Base-by-base conservation (phyloP, 2,888 invertebrate genomes). In the Machimus atricapillus region DNA sequence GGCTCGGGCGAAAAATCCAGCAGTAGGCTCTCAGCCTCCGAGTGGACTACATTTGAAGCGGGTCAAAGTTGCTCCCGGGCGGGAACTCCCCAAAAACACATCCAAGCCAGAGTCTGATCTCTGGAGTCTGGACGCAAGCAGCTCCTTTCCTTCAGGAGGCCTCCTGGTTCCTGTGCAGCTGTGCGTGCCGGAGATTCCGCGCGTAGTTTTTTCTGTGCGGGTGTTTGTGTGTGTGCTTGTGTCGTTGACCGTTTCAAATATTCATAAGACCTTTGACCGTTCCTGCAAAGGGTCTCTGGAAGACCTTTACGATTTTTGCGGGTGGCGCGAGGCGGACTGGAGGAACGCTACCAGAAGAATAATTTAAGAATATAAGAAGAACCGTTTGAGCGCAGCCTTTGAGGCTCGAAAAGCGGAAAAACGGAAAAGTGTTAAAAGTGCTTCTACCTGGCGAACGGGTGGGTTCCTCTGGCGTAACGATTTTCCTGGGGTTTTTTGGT, bases 11-110 rank as follows among this genome's bases (percentile, higher is more conserved):
- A 23, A 78, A 78, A 78, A 78, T 78, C 78, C 78, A 78, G 78
- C 91, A 92, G 92, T 92, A 91, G 92, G 92, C 92, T 92, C 91
- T 92, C 92, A 92, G 92, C 92, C 92, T 92, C 92, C 92, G 92
- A 92, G 92, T 91, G 92, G 92, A 92, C 91, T 91, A 92, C 92
- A 92, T 58, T 82, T 66, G 27, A 34, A 14, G 37, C 23, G 81
- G 40, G 58, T 40, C 23, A 40, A 40, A 40, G 19, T 16, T 56
- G 7, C 23, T 82, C 52, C 66, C 12, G 56, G 31, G 16, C 58
- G 40, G 78, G 43, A 37, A 37, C 34, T 78, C 40, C 43, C 43
- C 43, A 46, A 43, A n/a, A 46, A 37, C 19, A 58, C 6, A 82
- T 16, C 66, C 27, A 82, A 82, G 23, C 12, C 8, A 58, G 37